A percentile compares a stretch with the other conserved stretches of the same genome.
Evolutionary conservation across 2,113 vertebrate genomes (phyloP).

Genomic region (Chrysochloris asiatica): DNA sequence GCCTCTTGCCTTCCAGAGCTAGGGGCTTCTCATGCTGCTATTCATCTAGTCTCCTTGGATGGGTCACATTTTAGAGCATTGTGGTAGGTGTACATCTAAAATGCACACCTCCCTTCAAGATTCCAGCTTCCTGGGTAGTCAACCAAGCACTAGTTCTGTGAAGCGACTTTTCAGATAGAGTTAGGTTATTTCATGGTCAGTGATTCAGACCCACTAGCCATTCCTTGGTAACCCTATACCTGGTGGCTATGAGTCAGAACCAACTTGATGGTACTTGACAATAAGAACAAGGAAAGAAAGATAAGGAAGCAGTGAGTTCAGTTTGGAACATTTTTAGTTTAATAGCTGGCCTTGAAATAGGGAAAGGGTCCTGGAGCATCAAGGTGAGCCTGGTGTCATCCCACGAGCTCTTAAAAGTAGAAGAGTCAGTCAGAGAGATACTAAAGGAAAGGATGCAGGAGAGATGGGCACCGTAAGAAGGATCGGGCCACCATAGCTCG

Average conservation of each 20-base stretch:
- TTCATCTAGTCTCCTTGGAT: neutral
- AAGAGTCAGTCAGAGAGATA: neutral
- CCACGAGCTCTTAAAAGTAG: neutral
- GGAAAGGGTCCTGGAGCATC: neutral
- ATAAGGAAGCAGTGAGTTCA: no score
- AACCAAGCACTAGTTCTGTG: neutral
- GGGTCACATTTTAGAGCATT: neutral
- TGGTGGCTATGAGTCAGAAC: no score
- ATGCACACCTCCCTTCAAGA: neutral
- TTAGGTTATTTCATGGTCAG: no score
- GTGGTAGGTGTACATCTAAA: neutral
- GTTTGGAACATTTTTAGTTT: no score
- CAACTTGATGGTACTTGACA: no score
- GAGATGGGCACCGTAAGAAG: neutral
- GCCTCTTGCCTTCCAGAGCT: neutral
- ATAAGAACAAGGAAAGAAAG: no score
- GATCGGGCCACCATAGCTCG: neutral
- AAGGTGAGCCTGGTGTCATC: neutral
- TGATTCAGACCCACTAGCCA: no score
- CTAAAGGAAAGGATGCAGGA: neutral
- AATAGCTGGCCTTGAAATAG: slow-evolving; percentile 15
- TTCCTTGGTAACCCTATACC: no score
- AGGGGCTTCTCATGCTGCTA: neutral
- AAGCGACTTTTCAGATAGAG: neutral
- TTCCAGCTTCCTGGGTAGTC: neutral